Percentiles rank a stretch among this genome's conserved stretches.
phyloP scores from a whole-genome alignment of 2,797 vertebrate genomes.

The Anguilla obscura region DNA sequence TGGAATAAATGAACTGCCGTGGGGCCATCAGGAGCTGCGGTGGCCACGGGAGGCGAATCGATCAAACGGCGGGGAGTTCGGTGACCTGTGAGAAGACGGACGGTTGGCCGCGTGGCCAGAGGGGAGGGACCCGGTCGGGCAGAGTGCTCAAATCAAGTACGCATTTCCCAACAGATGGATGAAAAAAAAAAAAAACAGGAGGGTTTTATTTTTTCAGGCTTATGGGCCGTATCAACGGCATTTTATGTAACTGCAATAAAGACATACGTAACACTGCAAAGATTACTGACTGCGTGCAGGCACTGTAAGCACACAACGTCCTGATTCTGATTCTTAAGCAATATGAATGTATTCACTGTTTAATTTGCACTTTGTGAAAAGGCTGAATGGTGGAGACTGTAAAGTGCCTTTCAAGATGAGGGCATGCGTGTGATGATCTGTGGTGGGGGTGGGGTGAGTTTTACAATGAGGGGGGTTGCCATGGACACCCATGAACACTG shows the following conservation, averaged over 20 bases:
- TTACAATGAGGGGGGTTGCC: slow-evolving; percentile 73
- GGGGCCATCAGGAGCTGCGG: background rate
- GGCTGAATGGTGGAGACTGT: background rate
- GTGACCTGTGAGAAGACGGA: background rate
- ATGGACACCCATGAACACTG: slow-evolving; percentile 72
- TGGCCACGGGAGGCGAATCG: background rate
- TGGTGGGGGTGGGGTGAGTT: slow-evolving; percentile 49
- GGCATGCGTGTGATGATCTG: background rate
- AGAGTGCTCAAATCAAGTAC: background rate
- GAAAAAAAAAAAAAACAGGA: background rate
- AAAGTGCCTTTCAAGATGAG: background rate
- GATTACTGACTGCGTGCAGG: background rate
- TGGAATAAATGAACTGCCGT: slow-evolving; percentile 1
- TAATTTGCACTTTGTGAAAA: slow-evolving; percentile 2
- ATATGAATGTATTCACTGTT: background rate
- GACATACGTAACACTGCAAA: background rate
- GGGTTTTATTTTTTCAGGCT: background rate
- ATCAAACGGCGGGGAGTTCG: background rate
- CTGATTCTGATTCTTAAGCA: background rate
- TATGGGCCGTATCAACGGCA: background rate
- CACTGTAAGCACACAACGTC: background rate
- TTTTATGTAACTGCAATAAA: slow-evolving; percentile 16
- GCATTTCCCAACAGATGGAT: background rate
- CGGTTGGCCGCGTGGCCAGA: background rate
- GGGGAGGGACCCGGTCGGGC: background rate